Percentiles rank a stretch among this genome's conserved stretches.
Evolutionary conservation across 2,888 invertebrate species (phyloP).

Genomic region (Agrochola lychnidis): DNA sequence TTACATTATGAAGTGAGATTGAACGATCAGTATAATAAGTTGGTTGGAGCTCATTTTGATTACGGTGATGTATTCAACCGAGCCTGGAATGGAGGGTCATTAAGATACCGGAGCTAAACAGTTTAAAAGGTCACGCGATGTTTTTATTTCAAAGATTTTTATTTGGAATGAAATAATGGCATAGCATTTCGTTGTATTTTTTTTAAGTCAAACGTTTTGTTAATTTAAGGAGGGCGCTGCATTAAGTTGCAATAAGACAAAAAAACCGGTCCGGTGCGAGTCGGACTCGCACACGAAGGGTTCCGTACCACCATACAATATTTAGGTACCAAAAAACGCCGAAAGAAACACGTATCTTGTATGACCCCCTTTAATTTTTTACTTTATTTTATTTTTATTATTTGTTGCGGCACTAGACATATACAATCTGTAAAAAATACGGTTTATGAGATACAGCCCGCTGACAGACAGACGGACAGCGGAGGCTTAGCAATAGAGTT

Average conservation of each 20-base stretch:
- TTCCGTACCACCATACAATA: too few relatives aligned
- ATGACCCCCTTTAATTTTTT: too few relatives aligned
- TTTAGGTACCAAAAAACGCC: too few relatives aligned
- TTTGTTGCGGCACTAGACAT: too few relatives aligned
- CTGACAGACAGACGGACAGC: too few relatives aligned
- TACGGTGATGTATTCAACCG: constrained; percentile 53
- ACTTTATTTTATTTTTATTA: too few relatives aligned
- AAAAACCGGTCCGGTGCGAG: not conserved
- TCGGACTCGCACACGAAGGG: too few relatives aligned
- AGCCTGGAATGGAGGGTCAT: constrained; percentile 61
- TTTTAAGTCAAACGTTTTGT: not conserved
- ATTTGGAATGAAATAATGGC: not conserved
- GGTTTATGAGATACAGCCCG: too few relatives aligned
- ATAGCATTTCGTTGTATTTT: constrained; percentile 6
- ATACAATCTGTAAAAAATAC: too few relatives aligned
- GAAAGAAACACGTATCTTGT: too few relatives aligned
- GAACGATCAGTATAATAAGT: constrained; percentile 53
- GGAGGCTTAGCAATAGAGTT: too few relatives aligned
- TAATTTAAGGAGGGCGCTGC: not conserved
- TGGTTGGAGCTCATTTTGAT: constrained; percentile 50
- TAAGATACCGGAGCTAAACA: constrained; percentile 62
- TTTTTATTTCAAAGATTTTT: constrained; percentile 23
- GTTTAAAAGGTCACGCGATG: constrained; percentile 43
- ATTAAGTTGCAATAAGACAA: too few relatives aligned
- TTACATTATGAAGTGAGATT: constrained; percentile 45